Evolutionary conservation across 2,113 vertebrate genomes (phyloP).

Genomic region (Chroicocephalus ridibundus): DNA sequence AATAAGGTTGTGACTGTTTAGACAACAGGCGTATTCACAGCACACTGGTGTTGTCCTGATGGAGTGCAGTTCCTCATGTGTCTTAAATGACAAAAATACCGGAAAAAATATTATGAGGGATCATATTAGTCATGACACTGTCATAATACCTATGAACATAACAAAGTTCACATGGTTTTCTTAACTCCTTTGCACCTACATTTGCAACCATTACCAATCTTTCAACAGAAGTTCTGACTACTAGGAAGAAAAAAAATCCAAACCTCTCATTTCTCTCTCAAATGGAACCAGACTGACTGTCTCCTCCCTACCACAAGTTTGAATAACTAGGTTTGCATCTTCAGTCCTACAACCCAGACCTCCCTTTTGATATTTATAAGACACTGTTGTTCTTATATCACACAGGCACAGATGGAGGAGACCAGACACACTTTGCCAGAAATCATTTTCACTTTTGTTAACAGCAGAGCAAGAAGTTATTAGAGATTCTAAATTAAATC

Average conservation of each 20-base stretch:
- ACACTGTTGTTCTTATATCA: fast-evolving
- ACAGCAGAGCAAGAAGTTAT: background rate
- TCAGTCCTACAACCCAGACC: background rate
- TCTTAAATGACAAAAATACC: background rate
- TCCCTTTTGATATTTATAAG: background rate
- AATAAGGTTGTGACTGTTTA: background rate
- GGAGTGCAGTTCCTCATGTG: background rate
- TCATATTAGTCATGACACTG: background rate
- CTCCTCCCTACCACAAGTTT: background rate
- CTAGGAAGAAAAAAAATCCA: background rate
- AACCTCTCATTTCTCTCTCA: background rate
- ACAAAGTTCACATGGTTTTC: background rate
- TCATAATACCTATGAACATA: background rate
- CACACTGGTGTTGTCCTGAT: background rate
- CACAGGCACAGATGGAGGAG: background rate
- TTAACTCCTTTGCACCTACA: background rate
- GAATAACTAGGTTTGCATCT: background rate
- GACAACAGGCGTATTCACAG: background rate
- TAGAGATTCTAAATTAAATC: background rate
- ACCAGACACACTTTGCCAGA: background rate
- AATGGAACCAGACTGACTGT: background rate
- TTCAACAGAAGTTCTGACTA: background rate
- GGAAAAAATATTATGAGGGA: background rate
- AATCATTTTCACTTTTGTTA: background rate
- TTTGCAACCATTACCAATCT: background rate